Evolutionary conservation across 2,113 vertebrate genomes (phyloP), one percentile per base, ranked within the genome.

Genomic region (Castor canadensis): DNA sequence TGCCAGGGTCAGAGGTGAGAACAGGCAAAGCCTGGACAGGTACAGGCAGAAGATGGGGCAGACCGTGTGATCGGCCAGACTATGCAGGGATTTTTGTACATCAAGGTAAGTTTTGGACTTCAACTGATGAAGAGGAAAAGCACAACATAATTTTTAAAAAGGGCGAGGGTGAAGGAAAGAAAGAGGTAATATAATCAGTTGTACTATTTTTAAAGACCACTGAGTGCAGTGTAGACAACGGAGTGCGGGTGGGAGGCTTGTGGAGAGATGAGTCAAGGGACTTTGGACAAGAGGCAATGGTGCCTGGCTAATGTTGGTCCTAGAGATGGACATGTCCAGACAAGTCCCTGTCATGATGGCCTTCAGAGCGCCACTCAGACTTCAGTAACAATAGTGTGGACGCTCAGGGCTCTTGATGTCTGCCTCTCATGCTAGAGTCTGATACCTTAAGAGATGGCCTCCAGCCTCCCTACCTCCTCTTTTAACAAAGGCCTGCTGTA

Each of bases 1-100:
- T 1, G 17, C 16, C 49, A 28, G 17, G 24, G 19, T 2, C 0
- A 0, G 58, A 17, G 6, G 2, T 1, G 0, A 13, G n/a, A n/a
- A 9, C 16, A 22, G 9, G 2, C 43, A 40, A 28, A 22, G 47
- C n/a, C 11, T 62, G 7, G n/a, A 28, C 52, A 76, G n/a, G n/a
- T n/a, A n/a, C n/a, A n/a, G n/a, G n/a, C n/a, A n/a, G n/a, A n/a
- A 47, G 5, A 32, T 3, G 24, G 1, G 1, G 12, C 7, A 32
- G 69, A 80, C 12, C 8, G 0, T 40, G 15, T 60, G 30, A 19
- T 10, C 20, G 45, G 19, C n/a, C 58, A 30, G 66, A 81, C 19
- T 17, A 32, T 15, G 6, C 15, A 67, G 71, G 43, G 49, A 52
- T 26, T 28, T 45, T 38, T 54, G 43, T 22, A 12, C 0, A 11